Conservation (phyloP, 1,140 invertebrate genomes). For the Micrasema minimum region DNA sequence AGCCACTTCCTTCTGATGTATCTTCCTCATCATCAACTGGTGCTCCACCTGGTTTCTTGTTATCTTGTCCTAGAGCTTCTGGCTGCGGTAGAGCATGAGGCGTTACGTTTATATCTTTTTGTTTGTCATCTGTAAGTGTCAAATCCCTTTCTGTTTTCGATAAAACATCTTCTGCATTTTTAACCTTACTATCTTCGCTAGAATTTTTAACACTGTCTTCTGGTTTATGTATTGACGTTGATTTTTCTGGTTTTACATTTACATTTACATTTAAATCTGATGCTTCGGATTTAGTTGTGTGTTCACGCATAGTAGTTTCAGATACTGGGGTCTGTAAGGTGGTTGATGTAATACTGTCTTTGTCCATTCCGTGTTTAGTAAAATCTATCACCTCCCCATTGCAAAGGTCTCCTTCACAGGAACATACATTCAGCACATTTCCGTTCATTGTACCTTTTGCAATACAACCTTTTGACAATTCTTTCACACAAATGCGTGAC, state of each 20-base stretch:
- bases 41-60: conserved; percentile 37
- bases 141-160: conserved; percentile 8
- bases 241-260: background rate
- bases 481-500: conserved; percentile 63
- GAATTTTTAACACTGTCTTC: background rate
- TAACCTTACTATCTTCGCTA: conserved; percentile 6
- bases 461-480: conserved; percentile 64
- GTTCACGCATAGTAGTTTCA: too few species aligned
- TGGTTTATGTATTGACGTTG: background rate
- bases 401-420: conserved; percentile 66
- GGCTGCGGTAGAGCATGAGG: conserved; percentile 43
- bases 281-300: conserved; percentile 3
- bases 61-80: conserved; percentile 47
- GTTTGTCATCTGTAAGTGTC: conserved; percentile 1
- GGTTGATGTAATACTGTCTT: background rate
- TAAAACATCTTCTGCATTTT: conserved; percentile 22
- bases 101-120: conserved; percentile 14
- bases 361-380: conserved; percentile 4
- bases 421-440: conserved; percentile 65
- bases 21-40: conserved; percentile 52
- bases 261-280: conserved; percentile 19
- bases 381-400: conserved; percentile 56
- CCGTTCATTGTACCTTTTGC: conserved; percentile 64
- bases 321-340: background rate
- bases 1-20: conserved; percentile 48